phyloP scores from a whole-genome alignment of 2,113 vertebrate species.

The Eolophus roseicapilla region DNA sequence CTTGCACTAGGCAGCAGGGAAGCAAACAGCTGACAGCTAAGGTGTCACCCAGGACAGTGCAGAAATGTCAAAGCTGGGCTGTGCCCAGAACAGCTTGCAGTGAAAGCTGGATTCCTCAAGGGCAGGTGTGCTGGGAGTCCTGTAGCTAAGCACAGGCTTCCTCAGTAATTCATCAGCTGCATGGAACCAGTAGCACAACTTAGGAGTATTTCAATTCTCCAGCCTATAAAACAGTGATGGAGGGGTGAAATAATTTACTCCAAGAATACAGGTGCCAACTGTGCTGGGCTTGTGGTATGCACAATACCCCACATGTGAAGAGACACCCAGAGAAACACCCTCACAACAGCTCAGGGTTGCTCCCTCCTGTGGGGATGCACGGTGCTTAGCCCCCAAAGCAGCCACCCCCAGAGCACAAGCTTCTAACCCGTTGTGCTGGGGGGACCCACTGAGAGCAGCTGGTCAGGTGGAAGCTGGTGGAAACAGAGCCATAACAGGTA shows the following conservation, averaged over 20 bases:
- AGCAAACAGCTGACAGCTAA: not conserved
- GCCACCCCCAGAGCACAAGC: not conserved
- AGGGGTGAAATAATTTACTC: not conserved
- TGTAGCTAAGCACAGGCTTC: not conserved
- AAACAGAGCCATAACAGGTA: not conserved
- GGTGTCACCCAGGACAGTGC: not conserved
- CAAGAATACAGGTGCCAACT: not conserved
- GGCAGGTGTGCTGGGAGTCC: not conserved
- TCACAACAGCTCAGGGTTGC: not conserved
- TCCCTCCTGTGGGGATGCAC: not conserved
- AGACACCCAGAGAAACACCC: not conserved
- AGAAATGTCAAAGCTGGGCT: not conserved
- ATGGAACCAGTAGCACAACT: not conserved
- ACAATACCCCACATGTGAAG: rapidly evolving
- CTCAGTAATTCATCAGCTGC: not conserved
- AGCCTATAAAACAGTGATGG: not conserved
- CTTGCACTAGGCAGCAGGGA: not conserved
- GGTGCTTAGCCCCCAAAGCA: not conserved
- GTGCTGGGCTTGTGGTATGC: not conserved
- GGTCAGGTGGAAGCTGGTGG: not conserved
- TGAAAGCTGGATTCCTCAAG: not conserved
- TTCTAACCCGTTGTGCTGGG: not conserved
- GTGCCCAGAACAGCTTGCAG: not conserved
- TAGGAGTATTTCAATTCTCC: not conserved
- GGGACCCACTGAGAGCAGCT: not conserved